These are phyloP conservation scores for Hirtodrosophila cameraria DNA, from an alignment of 2,888 invertebrate genomes.

Conservation along the genomic window DNA sequence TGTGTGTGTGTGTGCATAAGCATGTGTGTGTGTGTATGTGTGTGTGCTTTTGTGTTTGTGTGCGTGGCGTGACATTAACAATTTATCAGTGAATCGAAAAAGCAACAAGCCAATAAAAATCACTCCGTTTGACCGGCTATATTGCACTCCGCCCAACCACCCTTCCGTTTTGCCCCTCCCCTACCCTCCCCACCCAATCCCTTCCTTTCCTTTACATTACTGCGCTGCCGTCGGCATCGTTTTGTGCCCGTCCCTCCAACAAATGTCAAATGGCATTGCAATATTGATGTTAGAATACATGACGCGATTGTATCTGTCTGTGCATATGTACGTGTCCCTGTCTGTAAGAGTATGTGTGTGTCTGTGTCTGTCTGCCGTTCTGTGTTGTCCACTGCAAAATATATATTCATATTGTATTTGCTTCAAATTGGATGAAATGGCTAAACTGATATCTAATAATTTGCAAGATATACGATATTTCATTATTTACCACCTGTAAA, in stretches of 20 bases:
- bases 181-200: neutral
- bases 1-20: conserved; percentile 26
- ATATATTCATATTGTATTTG: neutral
- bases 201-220: neutral
- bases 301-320: conserved; percentile 31
- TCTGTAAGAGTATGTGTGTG: neutral
- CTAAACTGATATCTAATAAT: too few relatives aligned
- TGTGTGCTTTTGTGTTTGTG: conserved; percentile 25
- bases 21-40: conserved; percentile 12
- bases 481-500: conserved; percentile 91
- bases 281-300: conserved; percentile 72
- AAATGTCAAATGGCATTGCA: conserved; percentile 71
- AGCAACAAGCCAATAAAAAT: conserved; percentile 77
- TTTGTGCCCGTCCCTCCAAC: conserved; percentile 47
- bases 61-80: conserved; percentile 69
- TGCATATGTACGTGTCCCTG: conserved; percentile 4
- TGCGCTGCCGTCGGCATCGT: conserved; percentile 43
- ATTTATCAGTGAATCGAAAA: conserved; percentile 77
- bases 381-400: conserved; percentile 15
- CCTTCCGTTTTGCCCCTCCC: conserved; percentile 6
- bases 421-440: neutral
- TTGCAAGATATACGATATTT: neutral
- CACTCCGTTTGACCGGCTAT: conserved; percentile 78
- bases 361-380: conserved; percentile 14
- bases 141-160: conserved; percentile 44